Percentiles rank a stretch among this genome's conserved stretches.
phyloP scores from a whole-genome alignment of 2,797 vertebrate genomes.

The Cheirogaleus major region DNA sequence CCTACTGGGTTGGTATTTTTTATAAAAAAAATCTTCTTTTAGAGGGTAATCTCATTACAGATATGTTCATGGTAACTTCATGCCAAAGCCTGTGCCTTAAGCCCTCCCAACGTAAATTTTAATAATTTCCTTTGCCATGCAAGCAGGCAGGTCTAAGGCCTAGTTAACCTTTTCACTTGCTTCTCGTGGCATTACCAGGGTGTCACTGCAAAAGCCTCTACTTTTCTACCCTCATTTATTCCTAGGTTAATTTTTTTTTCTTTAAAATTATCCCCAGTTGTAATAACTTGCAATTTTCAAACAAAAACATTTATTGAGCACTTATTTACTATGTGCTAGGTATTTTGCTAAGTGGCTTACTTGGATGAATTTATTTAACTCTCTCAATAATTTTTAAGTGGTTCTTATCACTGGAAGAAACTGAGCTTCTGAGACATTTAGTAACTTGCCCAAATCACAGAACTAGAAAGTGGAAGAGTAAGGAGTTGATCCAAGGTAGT shows the following conservation, averaged over 20 bases:
- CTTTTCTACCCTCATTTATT: not conserved
- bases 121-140: not conserved
- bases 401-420: conserved; percentile 29
- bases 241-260: not conserved
- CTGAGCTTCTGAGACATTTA: not conserved
- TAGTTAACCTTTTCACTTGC: not conserved
- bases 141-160: not conserved
- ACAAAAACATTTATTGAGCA: not conserved
- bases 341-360: not conserved
- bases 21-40: not conserved
- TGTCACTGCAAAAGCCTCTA: not conserved
- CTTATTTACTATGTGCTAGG: not conserved
- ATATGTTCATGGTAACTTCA: not conserved
- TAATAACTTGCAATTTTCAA: conserved; percentile 3
- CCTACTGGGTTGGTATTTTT: not conserved
- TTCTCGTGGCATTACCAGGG: not conserved
- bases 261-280: conserved; percentile 22
- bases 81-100: not conserved
- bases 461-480: not conserved
- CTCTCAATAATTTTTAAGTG: not conserved
- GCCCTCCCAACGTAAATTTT: not conserved
- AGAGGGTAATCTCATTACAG: not conserved
- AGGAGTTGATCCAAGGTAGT: not conserved
- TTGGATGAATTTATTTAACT: not conserved
- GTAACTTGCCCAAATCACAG: not conserved